Percentiles rank a stretch among this genome's conserved stretches.
phyloP scores from a whole-genome alignment of 2,797 vertebrate genomes.

The Xerus rutilus region DNA sequence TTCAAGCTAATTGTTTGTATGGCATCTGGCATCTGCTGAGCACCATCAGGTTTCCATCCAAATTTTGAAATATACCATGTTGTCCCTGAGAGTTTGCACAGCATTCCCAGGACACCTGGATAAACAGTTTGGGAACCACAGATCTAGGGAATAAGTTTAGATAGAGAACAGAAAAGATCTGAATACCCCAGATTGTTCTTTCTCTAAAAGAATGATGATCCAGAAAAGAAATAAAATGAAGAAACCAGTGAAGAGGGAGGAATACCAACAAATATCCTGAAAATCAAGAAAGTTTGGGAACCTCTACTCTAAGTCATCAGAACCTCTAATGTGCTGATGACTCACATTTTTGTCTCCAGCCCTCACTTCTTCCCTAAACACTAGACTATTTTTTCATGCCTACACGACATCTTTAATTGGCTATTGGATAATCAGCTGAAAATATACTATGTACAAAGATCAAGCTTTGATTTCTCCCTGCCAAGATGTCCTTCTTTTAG shows the following conservation, averaged over 20 bases:
- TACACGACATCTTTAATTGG: neutral
- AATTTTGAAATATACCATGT: neutral
- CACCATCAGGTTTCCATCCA: neutral
- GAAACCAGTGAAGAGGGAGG: neutral
- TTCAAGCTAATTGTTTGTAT: neutral
- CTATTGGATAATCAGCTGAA: neutral
- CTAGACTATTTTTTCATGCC: neutral
- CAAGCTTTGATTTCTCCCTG: neutral
- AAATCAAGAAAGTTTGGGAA: neutral
- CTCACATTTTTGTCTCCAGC: neutral
- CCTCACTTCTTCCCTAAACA: neutral
- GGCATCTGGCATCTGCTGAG: neutral
- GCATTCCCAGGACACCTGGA: neutral
- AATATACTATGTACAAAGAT: neutral
- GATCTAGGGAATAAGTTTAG: neutral
- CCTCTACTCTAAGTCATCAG: neutral
- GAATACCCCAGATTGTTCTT: neutral
- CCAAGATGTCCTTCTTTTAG: neutral
- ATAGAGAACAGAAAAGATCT: conserved; percentile 3
- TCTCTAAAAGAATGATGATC: neutral
- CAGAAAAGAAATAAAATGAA: neutral
- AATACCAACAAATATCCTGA: neutral
- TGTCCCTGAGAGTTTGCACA: neutral
- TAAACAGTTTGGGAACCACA: neutral
- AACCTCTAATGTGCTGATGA: neutral